Base-by-base conservation (phyloP, 2,113 vertebrate species). In the Ceyx margarethae region DNA sequence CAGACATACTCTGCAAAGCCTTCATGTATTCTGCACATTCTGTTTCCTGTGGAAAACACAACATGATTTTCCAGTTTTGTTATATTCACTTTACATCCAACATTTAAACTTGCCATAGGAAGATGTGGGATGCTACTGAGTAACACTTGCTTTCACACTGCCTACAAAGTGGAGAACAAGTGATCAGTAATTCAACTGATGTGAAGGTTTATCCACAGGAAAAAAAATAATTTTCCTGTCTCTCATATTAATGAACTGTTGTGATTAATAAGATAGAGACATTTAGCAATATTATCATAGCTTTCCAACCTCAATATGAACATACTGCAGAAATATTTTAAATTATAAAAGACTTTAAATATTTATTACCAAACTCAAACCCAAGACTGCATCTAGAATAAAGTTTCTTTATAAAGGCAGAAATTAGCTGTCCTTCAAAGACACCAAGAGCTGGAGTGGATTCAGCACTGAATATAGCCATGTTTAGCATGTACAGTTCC, bases 401-500 rank as follows among this genome's bases (percentile, higher is more conserved):
- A 48, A 74, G 48, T 23, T 74, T 45, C 53, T 28, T 65, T 42
- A 57, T 46, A 46, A 79, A 57, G 40, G 60, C 43, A 74, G 7
- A 42, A 85, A 87, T 80, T 9, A 53, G 25, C 64, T 25, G 15
- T 40, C 26, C 51, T 89, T 60, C 22, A 48, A 81, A 54, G 33
- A 71, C 5, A 60, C 2, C 5, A 66, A 1, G 9, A 78, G 45
- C 16, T 72, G 5, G 4, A 88, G 28, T 5, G 87, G 42, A 71
- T 23, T 64, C 46, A 75, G 29, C 26, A 37, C 26, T 78, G 21
- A 71, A 72, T 8, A 61, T 62, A 88, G 9, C 50, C 85, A 20
- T 14, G 31, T 43, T 81, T 37, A 60, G 26, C n/a, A 29, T 5
- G 0, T 3, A 15, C 9, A 33, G n/a, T 1, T 19, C 4, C 16